Percentiles rank a stretch among this genome's conserved stretches.
These are phyloP conservation scores for Microchirus variegatus DNA, from an alignment of 2,797 vertebrate species.

Conservation along the genomic window DNA sequence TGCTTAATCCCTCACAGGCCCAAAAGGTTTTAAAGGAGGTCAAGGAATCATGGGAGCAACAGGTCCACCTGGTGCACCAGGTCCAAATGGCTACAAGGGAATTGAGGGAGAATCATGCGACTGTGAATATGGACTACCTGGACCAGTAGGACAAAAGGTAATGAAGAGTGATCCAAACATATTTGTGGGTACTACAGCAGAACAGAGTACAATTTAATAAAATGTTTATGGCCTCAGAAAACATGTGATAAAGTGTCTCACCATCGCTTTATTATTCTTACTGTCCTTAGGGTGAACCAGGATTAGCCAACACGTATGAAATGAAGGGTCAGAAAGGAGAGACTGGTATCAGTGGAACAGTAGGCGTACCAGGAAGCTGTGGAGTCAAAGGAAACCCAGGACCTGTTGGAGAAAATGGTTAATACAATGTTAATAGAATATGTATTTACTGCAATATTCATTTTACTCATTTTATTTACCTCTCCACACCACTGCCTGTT, in stretches of 20 bases:
- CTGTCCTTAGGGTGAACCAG: constrained; percentile 69
- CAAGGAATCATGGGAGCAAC: constrained; percentile 51
- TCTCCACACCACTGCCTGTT: constrained; percentile 10
- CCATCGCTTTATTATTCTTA: neutral
- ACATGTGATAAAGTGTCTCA: neutral
- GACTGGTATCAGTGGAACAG: constrained; percentile 47
- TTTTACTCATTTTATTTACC: neutral
- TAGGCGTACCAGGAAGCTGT: constrained; percentile 42
- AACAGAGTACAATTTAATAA: neutral
- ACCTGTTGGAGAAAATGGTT: constrained; percentile 59
- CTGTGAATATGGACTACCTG: constrained; percentile 45
- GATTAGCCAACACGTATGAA: fast-evolving
- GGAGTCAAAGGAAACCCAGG: constrained; percentile 68
- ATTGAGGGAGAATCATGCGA: constrained; percentile 50
- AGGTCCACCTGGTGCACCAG: constrained; percentile 57
- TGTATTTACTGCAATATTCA: neutral
- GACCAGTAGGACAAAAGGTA: constrained; percentile 70
- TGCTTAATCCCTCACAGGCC: constrained; percentile 39
- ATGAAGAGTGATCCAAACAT: neutral
- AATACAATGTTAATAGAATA: constrained; percentile 1
- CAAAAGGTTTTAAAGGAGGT: constrained; percentile 67
- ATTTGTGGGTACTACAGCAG: too few relatives aligned
- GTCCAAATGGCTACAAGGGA: constrained; percentile 64
- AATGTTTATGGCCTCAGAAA: neutral
- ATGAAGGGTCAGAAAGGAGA: constrained; percentile 70